Evolutionary conservation across 2,113 vertebrate genomes (phyloP), one percentile per base, ranked within the genome.

Genomic region (Vanacampus margaritifer): DNA sequence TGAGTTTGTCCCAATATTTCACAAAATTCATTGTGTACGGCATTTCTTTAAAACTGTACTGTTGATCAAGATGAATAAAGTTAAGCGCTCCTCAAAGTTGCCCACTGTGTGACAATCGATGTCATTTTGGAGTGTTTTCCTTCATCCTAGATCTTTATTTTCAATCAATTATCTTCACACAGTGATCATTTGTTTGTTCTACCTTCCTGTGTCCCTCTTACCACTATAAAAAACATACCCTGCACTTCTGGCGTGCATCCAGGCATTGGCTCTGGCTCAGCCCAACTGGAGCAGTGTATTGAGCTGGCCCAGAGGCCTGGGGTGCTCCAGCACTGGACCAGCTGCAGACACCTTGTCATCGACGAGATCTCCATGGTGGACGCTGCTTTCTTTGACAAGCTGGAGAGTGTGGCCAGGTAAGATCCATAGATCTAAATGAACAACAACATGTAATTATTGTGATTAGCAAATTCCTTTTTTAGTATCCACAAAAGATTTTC

Each of bases 291-390:
- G 12, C 96, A 97, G 72, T 99, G 97, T 26, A 77, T 98, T 32
- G 94, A 96, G 81, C 85, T 98, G 84, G 96, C 96, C 0, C 94
- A 94, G 87, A 86, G 95, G 45, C 91, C 94, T 0, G 92, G 93
- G 0, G 93, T 97, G 54, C 89, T 93, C 23, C 97, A 94, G 82
- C 94, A 95, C 73, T 99, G 97, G 97, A 90, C 93, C 39, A 92
- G 80, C 80, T 98, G 97, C 72, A 93, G 89, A 21, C 94, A 94
- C 74, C 91, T 99, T 32, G 91, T 99, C 88, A 95, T 99, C 0
- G 97, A 99, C 2, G 97, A 98, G 89, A 89, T 99, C 76, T 99
- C 97, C 6, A 98, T 99, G 97, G 95, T 99, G 74, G 95, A 98
- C 12, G 96, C 94, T 0, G 91, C 93, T 56, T 93, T 98, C 76